A percentile compares a stretch with the other conserved stretches of the same genome.
These are phyloP conservation scores for Eudyptes chrysolophus DNA, from an alignment of 2,113 vertebrate species.

Conservation along the genomic window DNA sequence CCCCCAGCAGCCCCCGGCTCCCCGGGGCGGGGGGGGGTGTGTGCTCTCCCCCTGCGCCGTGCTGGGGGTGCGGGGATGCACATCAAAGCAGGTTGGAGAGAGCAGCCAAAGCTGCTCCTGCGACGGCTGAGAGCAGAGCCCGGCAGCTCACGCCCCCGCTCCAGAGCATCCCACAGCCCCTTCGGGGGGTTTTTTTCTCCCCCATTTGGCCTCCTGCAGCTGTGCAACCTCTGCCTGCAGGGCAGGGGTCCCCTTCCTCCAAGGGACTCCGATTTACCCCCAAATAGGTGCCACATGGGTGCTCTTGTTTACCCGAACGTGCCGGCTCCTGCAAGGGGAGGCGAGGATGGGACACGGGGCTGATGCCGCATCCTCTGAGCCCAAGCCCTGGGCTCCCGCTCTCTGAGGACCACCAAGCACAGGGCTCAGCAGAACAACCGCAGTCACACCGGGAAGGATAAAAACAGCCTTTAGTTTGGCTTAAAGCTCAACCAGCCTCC, in stretches of 20 bases:
- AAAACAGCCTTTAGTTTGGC: neutral
- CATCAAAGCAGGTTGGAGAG: too few relatives aligned
- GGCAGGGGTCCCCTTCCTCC: neutral
- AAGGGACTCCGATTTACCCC: neutral
- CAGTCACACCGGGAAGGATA: accelerated
- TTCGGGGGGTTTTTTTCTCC: too few relatives aligned
- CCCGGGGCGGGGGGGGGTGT: neutral
- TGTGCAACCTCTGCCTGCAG: neutral
- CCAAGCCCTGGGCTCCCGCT: neutral
- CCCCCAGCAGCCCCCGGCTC: neutral
- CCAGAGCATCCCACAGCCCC: neutral
- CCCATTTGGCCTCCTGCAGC: neutral
- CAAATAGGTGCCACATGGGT: accelerated
- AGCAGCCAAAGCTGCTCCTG: neutral
- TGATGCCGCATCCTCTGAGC: accelerated
- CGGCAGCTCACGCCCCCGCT: accelerated
- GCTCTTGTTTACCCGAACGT: accelerated
- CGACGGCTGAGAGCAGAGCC: accelerated
- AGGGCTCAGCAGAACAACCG: neutral
- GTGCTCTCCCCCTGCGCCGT: neutral
- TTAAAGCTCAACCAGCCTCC: neutral
- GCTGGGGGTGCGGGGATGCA: neutral
- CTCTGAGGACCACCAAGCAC: neutral
- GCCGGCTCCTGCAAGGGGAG: accelerated
- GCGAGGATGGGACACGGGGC: accelerated